Conservation (phyloP, 2,888 invertebrate species). For the Spodoptera littoralis region DNA sequence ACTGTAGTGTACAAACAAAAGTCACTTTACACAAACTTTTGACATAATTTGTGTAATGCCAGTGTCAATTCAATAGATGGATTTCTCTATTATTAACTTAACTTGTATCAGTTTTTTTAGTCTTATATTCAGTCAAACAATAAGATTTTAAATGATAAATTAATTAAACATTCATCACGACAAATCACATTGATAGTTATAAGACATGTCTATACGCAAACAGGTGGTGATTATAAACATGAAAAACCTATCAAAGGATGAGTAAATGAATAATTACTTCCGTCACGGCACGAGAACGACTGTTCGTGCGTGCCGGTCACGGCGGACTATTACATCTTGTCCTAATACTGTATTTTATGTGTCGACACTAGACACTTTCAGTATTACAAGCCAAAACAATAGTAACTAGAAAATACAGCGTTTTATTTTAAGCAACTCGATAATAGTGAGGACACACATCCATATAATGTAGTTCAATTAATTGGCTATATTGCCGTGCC, state of each 20-base stretch:
- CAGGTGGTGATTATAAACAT: conserved; percentile 59
- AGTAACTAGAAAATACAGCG: conserved; percentile 20
- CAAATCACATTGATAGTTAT: conserved; percentile 24
- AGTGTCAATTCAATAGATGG: too few species aligned
- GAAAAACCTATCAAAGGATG: conserved; percentile 64
- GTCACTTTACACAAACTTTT: too few species aligned
- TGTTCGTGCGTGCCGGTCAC: conserved; percentile 76
- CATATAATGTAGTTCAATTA: too few species aligned
- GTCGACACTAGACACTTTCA: conserved; percentile 30
- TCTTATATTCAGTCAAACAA: too few species aligned
- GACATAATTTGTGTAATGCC: too few species aligned
- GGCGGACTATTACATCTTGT: conserved; percentile 58
- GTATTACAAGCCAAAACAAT: conserved; percentile 34
- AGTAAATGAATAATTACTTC: conserved; percentile 65
- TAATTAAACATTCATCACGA: conserved; percentile 28
- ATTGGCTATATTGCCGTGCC: too few species aligned
- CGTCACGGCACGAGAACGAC: conserved; percentile 67
- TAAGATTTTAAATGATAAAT: not conserved
- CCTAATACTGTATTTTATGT: conserved; percentile 49
- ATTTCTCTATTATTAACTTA: too few species aligned
- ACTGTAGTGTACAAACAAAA: too few species aligned
- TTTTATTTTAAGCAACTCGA: not conserved
- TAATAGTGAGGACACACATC: not conserved
- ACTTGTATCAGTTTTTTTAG: too few species aligned
- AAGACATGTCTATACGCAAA: conserved; percentile 39